A percentile compares a stretch with the other conserved stretches of the same genome.
Conservation (phyloP, 2,797 vertebrate genomes). For the Thunnus albacares region DNA sequence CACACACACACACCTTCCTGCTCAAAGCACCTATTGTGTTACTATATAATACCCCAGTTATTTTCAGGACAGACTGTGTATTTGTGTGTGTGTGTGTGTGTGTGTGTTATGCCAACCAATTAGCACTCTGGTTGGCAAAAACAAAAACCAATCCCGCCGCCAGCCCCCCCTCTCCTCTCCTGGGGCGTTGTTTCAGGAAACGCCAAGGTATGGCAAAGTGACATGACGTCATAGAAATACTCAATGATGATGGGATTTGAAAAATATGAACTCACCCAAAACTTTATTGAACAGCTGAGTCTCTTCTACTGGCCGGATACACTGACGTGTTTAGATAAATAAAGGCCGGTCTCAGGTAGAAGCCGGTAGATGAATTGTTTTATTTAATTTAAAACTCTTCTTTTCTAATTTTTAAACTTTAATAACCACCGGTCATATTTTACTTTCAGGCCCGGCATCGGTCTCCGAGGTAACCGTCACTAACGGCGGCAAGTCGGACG, state of each 20-base stretch:
- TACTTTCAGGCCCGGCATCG: slow-evolving; percentile 88
- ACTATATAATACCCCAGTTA: slow-evolving; percentile 70
- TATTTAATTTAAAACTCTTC: no score
- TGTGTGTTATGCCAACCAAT: slow-evolving; percentile 13
- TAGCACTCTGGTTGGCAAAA: slow-evolving; percentile 14
- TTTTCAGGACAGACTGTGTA: slow-evolving; percentile 66
- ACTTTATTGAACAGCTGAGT: no score
- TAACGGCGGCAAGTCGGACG: slow-evolving; percentile 90
- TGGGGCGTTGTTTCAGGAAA: no score
- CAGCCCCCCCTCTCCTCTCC: not conserved
- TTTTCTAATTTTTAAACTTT: no score
- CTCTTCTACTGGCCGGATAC: no score
- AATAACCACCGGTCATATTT: not conserved
- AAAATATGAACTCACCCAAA: no score
- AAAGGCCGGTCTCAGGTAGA: no score
- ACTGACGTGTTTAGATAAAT: no score
- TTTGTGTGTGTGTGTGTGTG: slow-evolving; percentile 29
- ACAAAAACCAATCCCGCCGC: slow-evolving; percentile 12
- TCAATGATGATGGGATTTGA: no score
- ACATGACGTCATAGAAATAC: no score
- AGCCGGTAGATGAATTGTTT: no score
- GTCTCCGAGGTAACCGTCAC: slow-evolving; percentile 88
- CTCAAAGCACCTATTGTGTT: slow-evolving; percentile 62
- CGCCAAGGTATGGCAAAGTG: no score
- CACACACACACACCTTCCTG: slow-evolving; percentile 50